Evolutionary conservation across 2,888 invertebrate species (phyloP), one percentile per base, ranked within the genome.

Genomic region (Eremobia ochroleuca): DNA sequence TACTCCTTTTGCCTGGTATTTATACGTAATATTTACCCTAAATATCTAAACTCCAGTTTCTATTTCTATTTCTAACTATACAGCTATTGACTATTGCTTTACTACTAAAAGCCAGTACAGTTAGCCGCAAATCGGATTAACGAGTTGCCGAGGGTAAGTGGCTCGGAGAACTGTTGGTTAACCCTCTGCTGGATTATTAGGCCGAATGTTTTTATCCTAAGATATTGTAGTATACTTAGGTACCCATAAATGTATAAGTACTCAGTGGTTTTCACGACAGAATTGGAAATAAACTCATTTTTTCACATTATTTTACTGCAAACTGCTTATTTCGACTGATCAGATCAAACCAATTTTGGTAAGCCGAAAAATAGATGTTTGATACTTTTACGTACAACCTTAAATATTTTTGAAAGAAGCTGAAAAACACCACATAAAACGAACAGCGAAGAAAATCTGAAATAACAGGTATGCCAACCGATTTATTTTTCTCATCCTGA

Each of bases 111-210:
- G 85, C 85, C 65, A 52, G 65, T 85, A 82, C 85, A 81, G 81
- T 73, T 77, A 77, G 58, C 72, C 78, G 68, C 78, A 87, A 85
- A 87, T 87, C 85, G 78, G 85, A 85, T 85, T 85, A 87, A 67
- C 71, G 25, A 85, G 81, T 83, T 74, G n/a, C 83, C 21, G 58
- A 43, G 55, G 46, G 71, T 55, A 78, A 67, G 71, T 81, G 81
- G 59, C 46, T 83, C 31, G 62, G 58, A 66, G 40, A 71, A 73
- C 61, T 65, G 62, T 73, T 55, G 46, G 66, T 65, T 58, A 9
- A 28, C 40, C 25, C 58, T 59, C 34, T 8, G 13, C 15, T 43
- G 34, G 58, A 52, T 75, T 59, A 75, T 76, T 58, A 15, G n/a
- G 21, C 43, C 34, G 0, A n/a, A 52, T 34, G 65, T 66, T 75